Base-by-base conservation (phyloP, 2,888 invertebrate species). In the Sesia apiformis region DNA sequence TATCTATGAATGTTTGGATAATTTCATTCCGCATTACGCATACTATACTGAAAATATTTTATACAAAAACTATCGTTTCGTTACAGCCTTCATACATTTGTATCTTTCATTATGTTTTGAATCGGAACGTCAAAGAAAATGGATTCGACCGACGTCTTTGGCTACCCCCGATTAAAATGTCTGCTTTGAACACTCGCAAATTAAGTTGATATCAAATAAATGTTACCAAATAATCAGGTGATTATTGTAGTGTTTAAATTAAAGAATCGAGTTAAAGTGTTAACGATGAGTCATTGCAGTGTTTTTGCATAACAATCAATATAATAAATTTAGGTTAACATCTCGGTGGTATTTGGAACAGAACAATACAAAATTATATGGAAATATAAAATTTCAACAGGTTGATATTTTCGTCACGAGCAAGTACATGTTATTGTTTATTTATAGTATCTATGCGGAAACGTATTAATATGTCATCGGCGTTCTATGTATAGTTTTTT, bases 291-390 rank as follows among this genome's bases (percentile, higher is more conserved):
- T 81, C 80, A 83, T 77, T 56, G 62, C 63, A 72, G 81, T 87
- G 85, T 86, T 87, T 87, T 87, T 84, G 87, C 86, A 84, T 85
- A 87, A 87, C 84, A 89, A 89, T 89, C 86, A 84, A 89, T 89
- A 80, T 78, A 81, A 80, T 77, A 81, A 81, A 88, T 87, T 84
- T 86, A 88, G 89, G 88, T 89, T 88, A 88, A 86, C 78, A 86
- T 82, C 78, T 83, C 68, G 72, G 76, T 76, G 77, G 73, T 80
- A 77, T 81, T 84, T 79, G 64, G 70, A 75, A 78, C 65, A 61
- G 66, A 80, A 76, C 76, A 76, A 76, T 78, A 74, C 72, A 77
- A 74, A 79, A 75, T 74, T 76, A 73, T 69, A 76, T 73, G 72
- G 76, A 74, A 73, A 72, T 74, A 71, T 73, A 76, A 72, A 70